Conservation (phyloP, 2,113 vertebrate species). For the Tringa solitaria region DNA sequence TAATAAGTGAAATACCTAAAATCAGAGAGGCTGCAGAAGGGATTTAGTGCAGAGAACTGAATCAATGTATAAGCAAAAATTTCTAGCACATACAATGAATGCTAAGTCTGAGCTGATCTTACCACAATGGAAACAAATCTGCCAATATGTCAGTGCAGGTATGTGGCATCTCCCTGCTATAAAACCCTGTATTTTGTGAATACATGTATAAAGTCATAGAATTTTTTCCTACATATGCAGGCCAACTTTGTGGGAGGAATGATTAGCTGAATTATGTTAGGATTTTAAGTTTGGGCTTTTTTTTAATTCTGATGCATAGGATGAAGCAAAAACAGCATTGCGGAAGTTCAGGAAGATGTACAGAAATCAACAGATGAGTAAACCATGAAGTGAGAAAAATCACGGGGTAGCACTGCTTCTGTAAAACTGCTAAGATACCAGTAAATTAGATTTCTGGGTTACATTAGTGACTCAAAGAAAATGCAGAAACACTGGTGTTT, state of each 20-base stretch:
- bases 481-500: not conserved
- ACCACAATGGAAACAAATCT: not conserved
- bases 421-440: not conserved
- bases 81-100: not conserved
- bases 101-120: not conserved
- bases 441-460: constrained; percentile 14
- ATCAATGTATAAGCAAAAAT: not conserved
- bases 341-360: not conserved
- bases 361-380: constrained; percentile 31
- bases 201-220: not conserved
- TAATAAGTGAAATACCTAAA: not conserved
- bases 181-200: not conserved
- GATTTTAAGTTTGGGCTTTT: not conserved
- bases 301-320: not conserved
- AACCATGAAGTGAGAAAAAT: constrained; percentile 14
- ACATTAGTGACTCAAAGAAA: not conserved
- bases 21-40: not conserved
- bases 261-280: not conserved
- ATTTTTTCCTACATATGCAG: not conserved
- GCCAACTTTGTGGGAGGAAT: not conserved
- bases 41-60: not conserved
- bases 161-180: not conserved
- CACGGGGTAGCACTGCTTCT: not conserved
- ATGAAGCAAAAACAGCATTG: not conserved
- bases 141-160: not conserved